Conservation (phyloP, 2,113 vertebrate species). For the Indicator indicator region DNA sequence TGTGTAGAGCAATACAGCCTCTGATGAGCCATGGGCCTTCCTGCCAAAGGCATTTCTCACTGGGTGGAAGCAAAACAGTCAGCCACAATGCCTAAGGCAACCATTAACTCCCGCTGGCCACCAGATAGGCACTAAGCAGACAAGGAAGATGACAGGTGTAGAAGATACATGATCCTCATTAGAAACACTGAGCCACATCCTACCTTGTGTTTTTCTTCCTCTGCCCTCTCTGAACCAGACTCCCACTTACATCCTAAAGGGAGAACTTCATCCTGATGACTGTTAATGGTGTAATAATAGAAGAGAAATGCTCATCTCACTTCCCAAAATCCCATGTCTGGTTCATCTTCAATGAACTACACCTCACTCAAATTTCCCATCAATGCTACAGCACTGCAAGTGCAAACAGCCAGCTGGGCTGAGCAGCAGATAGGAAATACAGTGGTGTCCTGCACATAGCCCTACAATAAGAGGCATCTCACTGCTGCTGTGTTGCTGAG, state of each 20-base stretch:
- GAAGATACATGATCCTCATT: not conserved
- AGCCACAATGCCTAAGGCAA: not conserved
- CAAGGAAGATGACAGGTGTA: not conserved
- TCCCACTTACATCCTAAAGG: not conserved
- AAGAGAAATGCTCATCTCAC: not conserved
- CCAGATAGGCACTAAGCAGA: not conserved
- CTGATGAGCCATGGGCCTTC: not conserved
- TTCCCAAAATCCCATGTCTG: not conserved
- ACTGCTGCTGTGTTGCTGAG: rapidly evolving
- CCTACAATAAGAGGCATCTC: not conserved
- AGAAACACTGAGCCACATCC: not conserved
- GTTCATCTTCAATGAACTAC: not conserved
- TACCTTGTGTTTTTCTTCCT: not conserved
- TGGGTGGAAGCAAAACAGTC: not conserved
- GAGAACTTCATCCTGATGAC: not conserved
- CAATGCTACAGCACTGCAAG: not conserved
- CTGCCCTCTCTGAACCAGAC: not conserved
- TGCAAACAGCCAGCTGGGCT: not conserved
- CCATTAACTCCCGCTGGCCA: not conserved
- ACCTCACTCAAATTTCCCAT: not conserved
- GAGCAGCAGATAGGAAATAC: not conserved
- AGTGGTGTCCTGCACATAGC: not conserved
- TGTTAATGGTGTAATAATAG: not conserved
- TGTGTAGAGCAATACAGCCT: not conserved
- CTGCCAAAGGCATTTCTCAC: not conserved